These are phyloP conservation scores for Trissolcus japonicus DNA, from an alignment of 2,888 invertebrate genomes.

Conservation along the genomic window DNA sequence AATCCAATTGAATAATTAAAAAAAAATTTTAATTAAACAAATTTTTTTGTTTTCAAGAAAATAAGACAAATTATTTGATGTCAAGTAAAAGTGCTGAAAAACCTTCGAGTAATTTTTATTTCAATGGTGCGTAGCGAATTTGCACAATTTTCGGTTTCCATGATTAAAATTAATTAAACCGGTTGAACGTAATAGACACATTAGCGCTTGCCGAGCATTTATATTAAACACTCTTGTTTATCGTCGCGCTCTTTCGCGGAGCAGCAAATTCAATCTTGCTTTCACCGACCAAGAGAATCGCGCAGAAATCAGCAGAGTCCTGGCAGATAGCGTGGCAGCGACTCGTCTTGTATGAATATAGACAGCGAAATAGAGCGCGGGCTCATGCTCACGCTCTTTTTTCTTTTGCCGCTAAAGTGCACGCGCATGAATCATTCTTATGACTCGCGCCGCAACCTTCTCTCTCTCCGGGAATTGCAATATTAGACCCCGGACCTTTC, in stretches of 20 bases:
- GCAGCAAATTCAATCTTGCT: slow-evolving; percentile 25
- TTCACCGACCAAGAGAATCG: slow-evolving; percentile 22
- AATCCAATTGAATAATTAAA: too few species aligned
- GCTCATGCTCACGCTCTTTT: slow-evolving; percentile 19
- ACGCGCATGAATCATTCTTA: slow-evolving; percentile 48
- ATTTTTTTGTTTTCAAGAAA: too few species aligned
- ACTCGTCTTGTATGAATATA: slow-evolving; percentile 12
- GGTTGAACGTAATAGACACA: slow-evolving; percentile 11
- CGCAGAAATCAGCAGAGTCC: neutral
- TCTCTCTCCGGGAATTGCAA: slow-evolving; percentile 44
- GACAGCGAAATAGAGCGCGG: slow-evolving; percentile 42
- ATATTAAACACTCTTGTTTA: slow-evolving; percentile 13
- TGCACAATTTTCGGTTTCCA: slow-evolving; percentile 3
- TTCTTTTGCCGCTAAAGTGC: slow-evolving; percentile 31
- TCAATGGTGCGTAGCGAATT: too few species aligned
- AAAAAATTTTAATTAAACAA: too few species aligned
- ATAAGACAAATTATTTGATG: too few species aligned
- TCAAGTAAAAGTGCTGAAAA: too few species aligned
- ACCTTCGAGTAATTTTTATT: too few species aligned
- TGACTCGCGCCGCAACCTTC: slow-evolving; percentile 28
- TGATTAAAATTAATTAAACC: neutral
- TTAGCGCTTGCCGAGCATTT: slow-evolving; percentile 19
- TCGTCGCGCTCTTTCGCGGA: neutral
- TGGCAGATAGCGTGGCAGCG: too few species aligned
- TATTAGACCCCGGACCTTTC: slow-evolving; percentile 44